phyloP scores from a whole-genome alignment of 1,140 invertebrate species.

The Leptonema lineaticorne region DNA sequence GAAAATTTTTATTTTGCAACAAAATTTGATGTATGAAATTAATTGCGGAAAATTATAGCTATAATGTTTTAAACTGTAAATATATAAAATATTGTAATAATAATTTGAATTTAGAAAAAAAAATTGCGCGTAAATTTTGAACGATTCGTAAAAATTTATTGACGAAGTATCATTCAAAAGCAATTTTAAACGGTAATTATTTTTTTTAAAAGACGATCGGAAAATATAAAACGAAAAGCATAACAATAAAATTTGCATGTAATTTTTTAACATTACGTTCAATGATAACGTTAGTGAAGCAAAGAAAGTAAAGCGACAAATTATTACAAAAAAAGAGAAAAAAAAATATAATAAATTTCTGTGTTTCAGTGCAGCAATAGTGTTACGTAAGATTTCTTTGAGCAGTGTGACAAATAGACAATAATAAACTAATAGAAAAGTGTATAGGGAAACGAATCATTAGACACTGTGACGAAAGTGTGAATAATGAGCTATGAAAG shows the following conservation, averaged over 20 bases:
- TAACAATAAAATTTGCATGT: conserved; percentile 13
- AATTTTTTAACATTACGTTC: conserved; percentile 1
- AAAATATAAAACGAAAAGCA: conserved; percentile 10
- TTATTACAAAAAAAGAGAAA: background rate
- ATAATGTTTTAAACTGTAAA: too few species aligned
- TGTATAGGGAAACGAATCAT: conserved; percentile 27
- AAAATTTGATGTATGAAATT: too few species aligned
- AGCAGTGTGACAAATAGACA: conserved; percentile 18
- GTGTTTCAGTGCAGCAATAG: conserved; percentile 5
- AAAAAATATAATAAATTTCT: conserved; percentile 12
- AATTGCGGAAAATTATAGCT: too few species aligned
- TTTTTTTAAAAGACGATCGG: too few species aligned
- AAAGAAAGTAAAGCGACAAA: conserved; percentile 5
- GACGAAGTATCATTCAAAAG: too few species aligned
- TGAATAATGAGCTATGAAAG: conserved; percentile 21
- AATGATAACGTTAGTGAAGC: background rate
- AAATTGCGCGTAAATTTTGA: too few species aligned
- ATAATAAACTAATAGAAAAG: conserved; percentile 14
- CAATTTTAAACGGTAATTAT: too few species aligned
- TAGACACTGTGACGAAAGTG: conserved; percentile 18
- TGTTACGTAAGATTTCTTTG: conserved; percentile 21
- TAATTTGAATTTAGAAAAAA: too few species aligned
- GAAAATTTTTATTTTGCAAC: too few species aligned
- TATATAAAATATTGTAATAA: too few species aligned
- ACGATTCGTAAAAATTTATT: too few species aligned